phyloP scores from a whole-genome alignment of 2,888 invertebrate genomes.

The Brassicogethes aeneus region DNA sequence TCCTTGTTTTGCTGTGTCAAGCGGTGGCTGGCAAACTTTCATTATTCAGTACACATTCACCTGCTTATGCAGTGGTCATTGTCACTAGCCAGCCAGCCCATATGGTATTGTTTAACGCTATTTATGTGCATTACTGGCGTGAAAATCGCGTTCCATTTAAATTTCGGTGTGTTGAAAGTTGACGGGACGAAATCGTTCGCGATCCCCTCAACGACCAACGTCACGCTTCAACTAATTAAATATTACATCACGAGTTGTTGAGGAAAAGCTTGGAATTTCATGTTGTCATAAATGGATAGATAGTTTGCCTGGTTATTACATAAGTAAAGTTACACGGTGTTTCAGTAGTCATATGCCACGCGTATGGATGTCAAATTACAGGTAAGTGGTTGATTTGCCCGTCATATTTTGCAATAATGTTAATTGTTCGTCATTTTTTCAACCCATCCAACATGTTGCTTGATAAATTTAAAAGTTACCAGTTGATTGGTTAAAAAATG shows the following conservation, averaged over 20 bases:
- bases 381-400: constrained; percentile 19
- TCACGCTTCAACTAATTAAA: constrained; percentile 1
- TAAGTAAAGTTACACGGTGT: constrained; percentile 11
- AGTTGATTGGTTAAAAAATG: constrained; percentile 13
- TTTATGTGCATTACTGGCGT: background rate
- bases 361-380: constrained; percentile 15
- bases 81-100: constrained; percentile 23
- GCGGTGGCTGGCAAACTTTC: constrained; percentile 32
- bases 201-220: background rate
- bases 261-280: constrained; percentile 5
- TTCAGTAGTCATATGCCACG: constrained; percentile 21
- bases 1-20: constrained; percentile 21
- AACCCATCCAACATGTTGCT: constrained; percentile 10
- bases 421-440: background rate
- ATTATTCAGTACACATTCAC: constrained; percentile 34
- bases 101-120: constrained; percentile 24
- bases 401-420: background rate
- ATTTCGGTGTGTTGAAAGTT: background rate
- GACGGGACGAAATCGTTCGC: background rate
- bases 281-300: constrained; percentile 9
- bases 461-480: constrained; percentile 17
- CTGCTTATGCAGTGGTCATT: constrained; percentile 28
- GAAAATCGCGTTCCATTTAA: constrained; percentile 10
- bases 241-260: constrained; percentile 1
- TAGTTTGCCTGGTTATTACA: constrained; percentile 14